A percentile compares a stretch with the other conserved stretches of the same genome.
Conservation (phyloP, 2,888 invertebrate genomes). For the Eristalis intricaria region DNA sequence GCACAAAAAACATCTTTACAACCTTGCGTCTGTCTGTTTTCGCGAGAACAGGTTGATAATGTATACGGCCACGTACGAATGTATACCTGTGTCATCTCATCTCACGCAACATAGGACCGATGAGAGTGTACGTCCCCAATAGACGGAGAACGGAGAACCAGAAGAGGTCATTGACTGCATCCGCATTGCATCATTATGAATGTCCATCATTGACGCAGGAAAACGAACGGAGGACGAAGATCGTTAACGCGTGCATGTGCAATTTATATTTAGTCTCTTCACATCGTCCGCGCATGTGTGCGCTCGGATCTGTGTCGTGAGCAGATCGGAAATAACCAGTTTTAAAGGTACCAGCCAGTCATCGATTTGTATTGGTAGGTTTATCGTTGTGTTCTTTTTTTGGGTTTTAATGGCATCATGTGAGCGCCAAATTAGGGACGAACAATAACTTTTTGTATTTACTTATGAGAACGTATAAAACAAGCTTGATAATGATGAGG, state of each 20-base stretch:
- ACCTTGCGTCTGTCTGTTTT: background rate
- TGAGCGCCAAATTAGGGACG: conserved; percentile 11
- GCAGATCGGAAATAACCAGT: background rate
- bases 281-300: background rate
- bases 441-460: background rate
- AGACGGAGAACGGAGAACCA: background rate
- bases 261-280: background rate
- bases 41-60: background rate
- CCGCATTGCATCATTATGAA: background rate
- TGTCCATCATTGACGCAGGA: background rate
- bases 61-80: background rate
- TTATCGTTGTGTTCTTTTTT: background rate
- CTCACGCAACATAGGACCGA: background rate
- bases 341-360: background rate
- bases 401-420: conserved; percentile 5
- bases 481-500: background rate
- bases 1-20: background rate
- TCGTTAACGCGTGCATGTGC: background rate
- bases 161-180: background rate
- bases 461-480: background rate
- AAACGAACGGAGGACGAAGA: background rate
- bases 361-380: background rate
- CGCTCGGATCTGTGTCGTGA: background rate
- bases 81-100: background rate
- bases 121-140: background rate